Base-by-base conservation (phyloP, 92 coral and sea anemone genomes). In the Scolanthus callimorphus region DNA sequence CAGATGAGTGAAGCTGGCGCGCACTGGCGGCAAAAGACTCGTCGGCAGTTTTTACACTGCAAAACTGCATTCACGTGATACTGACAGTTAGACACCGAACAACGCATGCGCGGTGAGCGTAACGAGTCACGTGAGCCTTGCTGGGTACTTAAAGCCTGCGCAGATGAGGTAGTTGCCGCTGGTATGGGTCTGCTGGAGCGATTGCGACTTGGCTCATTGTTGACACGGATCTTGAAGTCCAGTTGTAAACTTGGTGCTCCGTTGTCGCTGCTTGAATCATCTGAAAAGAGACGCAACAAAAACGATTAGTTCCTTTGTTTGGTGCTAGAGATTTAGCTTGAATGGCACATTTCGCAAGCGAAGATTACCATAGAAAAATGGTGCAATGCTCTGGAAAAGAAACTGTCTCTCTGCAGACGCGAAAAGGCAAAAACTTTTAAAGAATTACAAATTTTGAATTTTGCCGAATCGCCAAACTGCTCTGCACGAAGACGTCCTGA, bases 31-130 rank as follows among this genome's bases (percentile, higher is more conserved):
- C 95, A 86, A 57, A 60, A 82, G 24, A 51, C 49, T n/a, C 81
- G 81, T 22, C 63, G 23, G 37, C 95, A 86, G 61, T 67, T 51
- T 37, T 56, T 73, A 31, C 95, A 86, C 56, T 71, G 86, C 17
- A 71, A 56, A 31, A 75, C 60, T 17, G 69, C 51, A 47, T 65
- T 48, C 1, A 49, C 50, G 17, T 65, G 95, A 54, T 51, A 57
- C 63, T 77, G 81, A 63, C 95, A 82, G 58, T 82, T 76, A 21
- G 45, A 61, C 3, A 49, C 72, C 9, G 85, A 86, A 37, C 89
- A 86, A 25, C 73, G 80, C 59, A 12, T 67, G 27, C 78, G 68
- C 17, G 25, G 65, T 45, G 13, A 27, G 27, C 39, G 25, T 2
- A 30, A 23, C 25, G 45, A 41, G 27, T 67, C 63, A 55, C 75